Percentiles rank a stretch among this genome's conserved stretches.
These are phyloP conservation scores for Dryadula phaetusa DNA, from an alignment of 2,888 invertebrate genomes.

Conservation along the genomic window DNA sequence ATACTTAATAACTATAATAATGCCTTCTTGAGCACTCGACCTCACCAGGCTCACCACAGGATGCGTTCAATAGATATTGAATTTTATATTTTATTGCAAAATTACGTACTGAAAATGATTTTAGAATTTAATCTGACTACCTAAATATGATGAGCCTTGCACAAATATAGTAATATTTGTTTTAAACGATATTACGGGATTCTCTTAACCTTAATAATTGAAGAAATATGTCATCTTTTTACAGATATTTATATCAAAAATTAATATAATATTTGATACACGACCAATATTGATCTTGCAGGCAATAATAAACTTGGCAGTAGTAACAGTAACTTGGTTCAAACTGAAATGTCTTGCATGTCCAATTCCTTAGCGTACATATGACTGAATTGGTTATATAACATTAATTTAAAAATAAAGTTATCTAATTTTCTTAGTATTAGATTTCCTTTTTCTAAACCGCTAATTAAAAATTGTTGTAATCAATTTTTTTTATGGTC, in stretches of 20 bases:
- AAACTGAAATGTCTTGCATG: conserved; percentile 1
- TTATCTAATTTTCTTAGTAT: no score
- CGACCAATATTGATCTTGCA: background rate
- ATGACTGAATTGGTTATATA: background rate
- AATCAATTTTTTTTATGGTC: no score
- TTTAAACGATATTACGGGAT: no score
- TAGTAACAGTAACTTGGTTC: conserved; percentile 5
- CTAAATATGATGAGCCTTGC: no score
- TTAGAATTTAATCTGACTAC: no score
- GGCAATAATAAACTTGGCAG: conserved; percentile 4
- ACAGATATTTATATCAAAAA: no score
- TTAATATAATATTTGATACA: no score
- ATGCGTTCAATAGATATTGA: background rate
- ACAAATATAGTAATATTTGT: no score
- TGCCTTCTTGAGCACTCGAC: background rate
- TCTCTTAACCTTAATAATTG: no score
- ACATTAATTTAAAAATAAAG: background rate
- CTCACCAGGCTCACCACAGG: background rate
- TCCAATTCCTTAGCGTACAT: background rate
- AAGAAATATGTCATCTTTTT: no score
- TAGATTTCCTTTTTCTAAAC: no score
- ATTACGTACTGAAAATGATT: background rate
- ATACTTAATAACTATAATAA: background rate
- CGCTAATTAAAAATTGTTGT: no score
- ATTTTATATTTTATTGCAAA: background rate